Percentiles rank a stretch among this genome's conserved stretches.
These are phyloP conservation scores for Poeciliopsis retropinna DNA, from an alignment of 2,113 vertebrate genomes.

Conservation along the genomic window DNA sequence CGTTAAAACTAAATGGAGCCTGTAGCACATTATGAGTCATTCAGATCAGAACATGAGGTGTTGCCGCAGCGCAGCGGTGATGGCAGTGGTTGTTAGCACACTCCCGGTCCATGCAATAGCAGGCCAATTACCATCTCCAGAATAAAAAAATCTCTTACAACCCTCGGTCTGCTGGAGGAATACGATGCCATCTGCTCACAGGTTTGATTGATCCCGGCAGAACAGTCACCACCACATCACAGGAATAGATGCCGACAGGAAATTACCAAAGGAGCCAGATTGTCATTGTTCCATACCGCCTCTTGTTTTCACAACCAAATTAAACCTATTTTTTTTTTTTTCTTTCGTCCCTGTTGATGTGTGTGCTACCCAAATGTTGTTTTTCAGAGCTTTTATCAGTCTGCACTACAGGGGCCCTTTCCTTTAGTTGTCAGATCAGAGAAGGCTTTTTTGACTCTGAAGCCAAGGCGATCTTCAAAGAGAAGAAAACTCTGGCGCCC, in stretches of 20 bases:
- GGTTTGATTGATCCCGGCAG: conserved; percentile 72
- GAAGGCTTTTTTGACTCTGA: conserved; percentile 53
- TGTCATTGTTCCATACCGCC: conserved; percentile 66
- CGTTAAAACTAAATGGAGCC: conserved; percentile 31
- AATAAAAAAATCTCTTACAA: conserved; percentile 45
- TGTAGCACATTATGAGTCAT: conserved; percentile 29
- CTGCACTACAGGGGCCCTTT: conserved; percentile 55
- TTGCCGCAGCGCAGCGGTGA: conserved; percentile 25
- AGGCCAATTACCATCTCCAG: conserved; percentile 64
- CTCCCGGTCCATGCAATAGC: conserved; percentile 53
- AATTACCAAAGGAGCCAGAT: conserved; percentile 72
- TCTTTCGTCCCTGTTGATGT: conserved; percentile 2
- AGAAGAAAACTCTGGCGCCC: conserved; percentile 55
- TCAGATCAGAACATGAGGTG: conserved; percentile 35
- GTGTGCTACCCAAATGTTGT: conserved; percentile 64
- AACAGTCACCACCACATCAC: conserved; percentile 72
- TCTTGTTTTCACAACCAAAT: conserved; percentile 68
- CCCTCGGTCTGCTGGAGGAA: conserved; percentile 61
- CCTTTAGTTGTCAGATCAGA: conserved; percentile 66
- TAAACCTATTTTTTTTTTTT: conserved; percentile 39
- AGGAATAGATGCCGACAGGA: conserved; percentile 61
- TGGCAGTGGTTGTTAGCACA: conserved; percentile 59
- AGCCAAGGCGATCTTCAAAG: conserved; percentile 70
- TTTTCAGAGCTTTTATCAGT: conserved; percentile 58
- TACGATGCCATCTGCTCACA: conserved; percentile 68